phyloP scores from a whole-genome alignment of 2,113 vertebrate genomes.

The Calypte anna region DNA sequence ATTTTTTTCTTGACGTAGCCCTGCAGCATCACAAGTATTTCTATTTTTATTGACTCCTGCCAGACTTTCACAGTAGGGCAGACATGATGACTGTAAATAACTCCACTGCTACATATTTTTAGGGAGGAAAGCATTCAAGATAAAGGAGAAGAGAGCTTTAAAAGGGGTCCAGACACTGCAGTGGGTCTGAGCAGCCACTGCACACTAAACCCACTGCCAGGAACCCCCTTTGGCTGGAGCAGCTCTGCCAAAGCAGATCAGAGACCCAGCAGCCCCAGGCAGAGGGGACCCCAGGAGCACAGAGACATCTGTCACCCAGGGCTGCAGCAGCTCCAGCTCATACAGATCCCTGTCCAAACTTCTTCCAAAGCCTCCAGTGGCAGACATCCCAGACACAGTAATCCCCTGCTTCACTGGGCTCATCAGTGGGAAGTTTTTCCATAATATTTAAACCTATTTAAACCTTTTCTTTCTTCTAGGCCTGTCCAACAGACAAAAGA shows the following conservation, averaged over 20 bases:
- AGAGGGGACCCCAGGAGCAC: background rate
- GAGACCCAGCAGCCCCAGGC: accelerated
- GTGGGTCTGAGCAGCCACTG: background rate
- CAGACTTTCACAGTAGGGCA: background rate
- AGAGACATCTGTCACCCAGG: background rate
- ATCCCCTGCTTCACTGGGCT: background rate
- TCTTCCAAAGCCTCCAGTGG: too few relatives aligned
- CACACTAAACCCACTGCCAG: background rate
- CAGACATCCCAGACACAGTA: background rate
- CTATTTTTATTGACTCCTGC: constrained; percentile 3
- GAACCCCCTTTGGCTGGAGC: background rate
- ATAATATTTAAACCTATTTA: background rate
- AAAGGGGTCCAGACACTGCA: too few relatives aligned
- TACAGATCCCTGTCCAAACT: background rate
- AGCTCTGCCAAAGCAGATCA: background rate
- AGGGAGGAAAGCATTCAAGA: background rate
- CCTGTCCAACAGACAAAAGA: background rate
- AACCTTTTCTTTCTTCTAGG: background rate
- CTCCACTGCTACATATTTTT: background rate
- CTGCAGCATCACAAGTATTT: background rate
- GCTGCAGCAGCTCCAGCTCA: background rate
- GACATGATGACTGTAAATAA: background rate
- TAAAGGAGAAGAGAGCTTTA: background rate
- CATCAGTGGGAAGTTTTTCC: background rate
- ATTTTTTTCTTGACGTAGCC: background rate